phyloP scores from a whole-genome alignment of 2,888 invertebrate species.

The Dendrolimus houi region DNA sequence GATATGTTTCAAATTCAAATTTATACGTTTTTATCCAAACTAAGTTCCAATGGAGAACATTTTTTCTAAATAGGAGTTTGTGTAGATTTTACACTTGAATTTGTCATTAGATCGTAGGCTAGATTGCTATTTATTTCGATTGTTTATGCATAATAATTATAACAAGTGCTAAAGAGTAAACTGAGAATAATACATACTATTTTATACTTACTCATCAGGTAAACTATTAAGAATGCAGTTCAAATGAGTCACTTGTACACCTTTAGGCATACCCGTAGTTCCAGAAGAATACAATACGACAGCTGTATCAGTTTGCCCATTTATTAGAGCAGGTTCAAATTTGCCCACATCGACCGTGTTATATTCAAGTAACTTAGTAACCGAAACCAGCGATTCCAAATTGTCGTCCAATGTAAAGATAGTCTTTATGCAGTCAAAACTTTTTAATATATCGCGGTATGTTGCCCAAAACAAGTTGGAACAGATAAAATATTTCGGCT shows the following conservation, averaged over 20 bases:
- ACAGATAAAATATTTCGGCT: conserved; percentile 80
- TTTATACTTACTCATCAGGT: conserved; percentile 38
- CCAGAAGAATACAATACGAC: conserved; percentile 81
- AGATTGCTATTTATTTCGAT: too few relatives aligned
- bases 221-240: conserved; percentile 63
- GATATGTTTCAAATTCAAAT: too few relatives aligned
- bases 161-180: too few relatives aligned
- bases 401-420: conserved; percentile 36
- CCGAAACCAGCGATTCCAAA: conserved; percentile 20
- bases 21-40: too few relatives aligned
- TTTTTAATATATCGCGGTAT: conserved; percentile 33
- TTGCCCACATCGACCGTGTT: conserved; percentile 29
- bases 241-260: conserved; percentile 77
- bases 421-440: conserved; percentile 34
- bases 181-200: too few relatives aligned
- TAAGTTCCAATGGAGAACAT: too few relatives aligned
- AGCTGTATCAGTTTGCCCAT: conserved; percentile 41
- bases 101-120: too few relatives aligned
- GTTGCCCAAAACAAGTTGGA: conserved; percentile 70
- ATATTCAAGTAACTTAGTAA: conserved; percentile 26
- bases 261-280: conserved; percentile 82
- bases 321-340: conserved; percentile 63
- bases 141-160: too few relatives aligned
- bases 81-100: too few relatives aligned
- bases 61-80: too few relatives aligned